Evolutionary conservation across 2,888 invertebrate species (phyloP).

Genomic region (Pecten maximus): DNA sequence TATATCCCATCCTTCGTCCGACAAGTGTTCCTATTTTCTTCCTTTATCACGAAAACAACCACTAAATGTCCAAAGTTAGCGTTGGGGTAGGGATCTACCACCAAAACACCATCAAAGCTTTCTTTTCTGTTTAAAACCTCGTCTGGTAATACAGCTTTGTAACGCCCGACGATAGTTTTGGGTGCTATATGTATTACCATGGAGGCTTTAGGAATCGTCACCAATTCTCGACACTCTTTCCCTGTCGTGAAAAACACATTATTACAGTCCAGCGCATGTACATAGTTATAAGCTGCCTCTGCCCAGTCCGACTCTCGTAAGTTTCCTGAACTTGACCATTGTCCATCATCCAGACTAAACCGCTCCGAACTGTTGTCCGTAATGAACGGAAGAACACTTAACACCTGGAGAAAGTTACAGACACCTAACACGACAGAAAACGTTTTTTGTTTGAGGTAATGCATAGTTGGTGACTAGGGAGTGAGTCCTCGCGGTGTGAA

Average conservation of each 20-base stretch:
- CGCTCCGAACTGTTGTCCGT: constrained; percentile 67
- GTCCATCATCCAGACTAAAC: constrained; percentile 56
- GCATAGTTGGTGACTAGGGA: constrained; percentile 10
- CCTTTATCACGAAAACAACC: constrained; percentile 83
- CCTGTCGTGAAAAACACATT: constrained; percentile 78
- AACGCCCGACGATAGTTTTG: constrained; percentile 70
- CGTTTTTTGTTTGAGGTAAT: constrained; percentile 31
- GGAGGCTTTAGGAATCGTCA: constrained; percentile 63
- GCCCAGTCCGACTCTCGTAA: constrained; percentile 76
- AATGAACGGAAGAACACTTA: constrained; percentile 50
- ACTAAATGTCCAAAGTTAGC: constrained; percentile 84
- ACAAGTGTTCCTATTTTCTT: constrained; percentile 77
- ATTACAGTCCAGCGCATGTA: constrained; percentile 73
- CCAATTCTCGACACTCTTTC: constrained; percentile 76
- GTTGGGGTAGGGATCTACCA: constrained; percentile 83
- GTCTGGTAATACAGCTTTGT: constrained; percentile 80
- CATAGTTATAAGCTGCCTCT: constrained; percentile 74
- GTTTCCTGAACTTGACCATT: constrained; percentile 49
- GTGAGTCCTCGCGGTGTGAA: background rate
- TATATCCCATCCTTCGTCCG: constrained; percentile 78
- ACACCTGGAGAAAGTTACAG: constrained; percentile 44
- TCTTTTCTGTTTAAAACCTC: constrained; percentile 78
- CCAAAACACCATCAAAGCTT: constrained; percentile 82
- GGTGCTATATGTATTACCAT: constrained; percentile 79
- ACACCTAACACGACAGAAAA: constrained; percentile 50